A percentile compares a stretch with the other conserved stretches of the same genome.
Evolutionary conservation across 2,797 vertebrate genomes (phyloP).

Genomic region (Taenioides sp.): DNA sequence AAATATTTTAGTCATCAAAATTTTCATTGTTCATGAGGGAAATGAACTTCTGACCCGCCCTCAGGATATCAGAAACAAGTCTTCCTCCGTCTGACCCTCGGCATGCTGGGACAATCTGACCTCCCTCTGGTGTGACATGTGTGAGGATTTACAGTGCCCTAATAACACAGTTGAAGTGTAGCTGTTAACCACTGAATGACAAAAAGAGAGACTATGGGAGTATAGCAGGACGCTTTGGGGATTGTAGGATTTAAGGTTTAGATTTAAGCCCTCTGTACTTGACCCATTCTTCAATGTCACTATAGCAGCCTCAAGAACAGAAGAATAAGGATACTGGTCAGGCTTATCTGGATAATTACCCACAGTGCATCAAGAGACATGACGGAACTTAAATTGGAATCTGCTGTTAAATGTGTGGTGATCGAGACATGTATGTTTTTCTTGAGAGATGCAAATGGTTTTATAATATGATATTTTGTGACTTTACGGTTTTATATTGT

Average conservation of each 20-base stretch:
- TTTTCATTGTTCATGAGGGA: constrained; percentile 3
- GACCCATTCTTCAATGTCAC: background rate
- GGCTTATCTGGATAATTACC: no score
- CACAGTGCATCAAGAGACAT: no score
- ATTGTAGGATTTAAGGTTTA: background rate
- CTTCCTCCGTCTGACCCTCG: constrained; percentile 70
- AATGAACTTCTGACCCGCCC: constrained; percentile 57
- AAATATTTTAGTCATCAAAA: no score
- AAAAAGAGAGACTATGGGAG: constrained; percentile 25
- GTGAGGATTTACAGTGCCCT: constrained; percentile 49
- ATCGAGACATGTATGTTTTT: no score
- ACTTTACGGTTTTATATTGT: no score
- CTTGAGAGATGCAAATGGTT: no score
- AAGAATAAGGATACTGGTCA: no score
- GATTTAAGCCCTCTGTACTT: background rate
- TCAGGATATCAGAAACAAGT: constrained; percentile 72
- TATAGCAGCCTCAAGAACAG: background rate
- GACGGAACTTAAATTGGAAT: no score
- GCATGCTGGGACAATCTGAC: constrained; percentile 38
- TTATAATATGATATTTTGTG: no score
- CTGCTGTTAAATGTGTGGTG: no score
- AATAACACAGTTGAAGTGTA: constrained; percentile 46
- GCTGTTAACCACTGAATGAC: constrained; percentile 43
- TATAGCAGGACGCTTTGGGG: background rate
- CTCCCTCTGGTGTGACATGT: background rate